These are phyloP conservation scores for Lepidurus arcticus DNA, from an alignment of 1,140 invertebrate species.

Conservation along the genomic window DNA sequence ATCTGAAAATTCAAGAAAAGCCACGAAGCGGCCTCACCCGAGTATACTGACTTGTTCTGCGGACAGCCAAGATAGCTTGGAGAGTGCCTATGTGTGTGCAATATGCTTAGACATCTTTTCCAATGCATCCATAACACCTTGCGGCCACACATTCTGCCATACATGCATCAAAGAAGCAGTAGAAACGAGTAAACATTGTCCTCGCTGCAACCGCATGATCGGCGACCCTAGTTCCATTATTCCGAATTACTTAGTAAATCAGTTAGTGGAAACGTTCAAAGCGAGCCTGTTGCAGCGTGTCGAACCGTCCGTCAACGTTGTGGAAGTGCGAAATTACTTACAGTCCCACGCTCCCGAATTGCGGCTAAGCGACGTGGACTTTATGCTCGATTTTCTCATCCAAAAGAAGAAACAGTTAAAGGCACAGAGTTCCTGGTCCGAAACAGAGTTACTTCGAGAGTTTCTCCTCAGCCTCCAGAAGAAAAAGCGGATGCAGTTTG, in stretches of 20 bases:
- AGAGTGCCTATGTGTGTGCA: slow-evolving; percentile 71
- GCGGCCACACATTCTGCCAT: slow-evolving; percentile 90
- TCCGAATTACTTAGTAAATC: slow-evolving; percentile 80
- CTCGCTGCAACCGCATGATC: slow-evolving; percentile 73
- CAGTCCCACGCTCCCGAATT: slow-evolving; percentile 43
- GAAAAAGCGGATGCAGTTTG: slow-evolving; percentile 66
- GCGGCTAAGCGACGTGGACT: slow-evolving; percentile 52
- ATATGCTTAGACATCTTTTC: slow-evolving; percentile 86
- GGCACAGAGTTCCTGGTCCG: slow-evolving; percentile 67
- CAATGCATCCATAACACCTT: slow-evolving; percentile 86
- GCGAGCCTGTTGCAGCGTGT: slow-evolving; percentile 37
- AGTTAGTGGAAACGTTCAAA: slow-evolving; percentile 71
- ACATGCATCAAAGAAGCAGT: slow-evolving; percentile 73
- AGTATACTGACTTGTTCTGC: slow-evolving; percentile 16
- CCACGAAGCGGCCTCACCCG: background rate
- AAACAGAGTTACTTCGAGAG: slow-evolving; percentile 73
- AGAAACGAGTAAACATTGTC: slow-evolving; percentile 72
- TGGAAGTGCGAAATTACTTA: slow-evolving; percentile 50
- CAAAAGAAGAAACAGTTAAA: slow-evolving; percentile 73
- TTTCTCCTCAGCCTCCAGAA: slow-evolving; percentile 72
- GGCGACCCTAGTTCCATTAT: slow-evolving; percentile 64
- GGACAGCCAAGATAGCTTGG: slow-evolving; percentile 54
- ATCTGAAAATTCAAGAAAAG: background rate
- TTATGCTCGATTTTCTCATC: slow-evolving; percentile 71
- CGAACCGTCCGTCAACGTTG: slow-evolving; percentile 45